Evolutionary conservation across 2,797 vertebrate genomes (phyloP).

Genomic region (Ispidina lecontei): DNA sequence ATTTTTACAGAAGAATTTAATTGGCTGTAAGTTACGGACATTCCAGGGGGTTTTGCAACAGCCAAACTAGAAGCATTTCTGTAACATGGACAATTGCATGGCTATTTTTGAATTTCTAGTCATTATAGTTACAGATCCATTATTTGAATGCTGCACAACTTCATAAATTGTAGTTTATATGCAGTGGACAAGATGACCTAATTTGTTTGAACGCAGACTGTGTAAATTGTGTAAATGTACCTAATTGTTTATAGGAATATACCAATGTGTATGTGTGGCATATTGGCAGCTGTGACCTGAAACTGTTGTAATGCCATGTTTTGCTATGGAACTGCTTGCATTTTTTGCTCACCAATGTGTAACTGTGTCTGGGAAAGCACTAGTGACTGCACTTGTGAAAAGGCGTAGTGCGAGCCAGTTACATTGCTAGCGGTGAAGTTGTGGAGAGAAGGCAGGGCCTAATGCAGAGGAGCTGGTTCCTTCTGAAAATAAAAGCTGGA

Average conservation of each 20-base stretch:
- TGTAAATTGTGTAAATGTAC: slow-evolving; percentile 78
- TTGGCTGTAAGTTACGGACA: slow-evolving; percentile 80
- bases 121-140: slow-evolving; percentile 49
- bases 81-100: slow-evolving; percentile 77
- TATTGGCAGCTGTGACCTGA: slow-evolving; percentile 74
- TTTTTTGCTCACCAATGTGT: slow-evolving; percentile 75
- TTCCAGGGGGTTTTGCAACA: slow-evolving; percentile 68
- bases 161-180: slow-evolving; percentile 68
- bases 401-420: background rate
- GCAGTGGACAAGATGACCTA: slow-evolving; percentile 72
- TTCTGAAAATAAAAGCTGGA: slow-evolving; percentile 40
- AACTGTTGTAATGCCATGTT: slow-evolving; percentile 79
- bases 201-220: slow-evolving; percentile 87
- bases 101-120: slow-evolving; percentile 49
- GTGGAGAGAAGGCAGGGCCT: slow-evolving; percentile 10
- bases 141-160: slow-evolving; percentile 69
- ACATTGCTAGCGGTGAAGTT: background rate
- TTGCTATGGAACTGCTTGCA: slow-evolving; percentile 78
- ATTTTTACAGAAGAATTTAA: slow-evolving; percentile 79
- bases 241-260: slow-evolving; percentile 78
- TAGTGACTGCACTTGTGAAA: slow-evolving; percentile 69
- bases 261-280: slow-evolving; percentile 79
- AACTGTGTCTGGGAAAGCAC: slow-evolving; percentile 79
- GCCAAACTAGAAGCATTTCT: slow-evolving; percentile 77
- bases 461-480: slow-evolving; percentile 24